Conservation (phyloP, 2,797 vertebrate species). For the Loriculus beryllinus region DNA sequence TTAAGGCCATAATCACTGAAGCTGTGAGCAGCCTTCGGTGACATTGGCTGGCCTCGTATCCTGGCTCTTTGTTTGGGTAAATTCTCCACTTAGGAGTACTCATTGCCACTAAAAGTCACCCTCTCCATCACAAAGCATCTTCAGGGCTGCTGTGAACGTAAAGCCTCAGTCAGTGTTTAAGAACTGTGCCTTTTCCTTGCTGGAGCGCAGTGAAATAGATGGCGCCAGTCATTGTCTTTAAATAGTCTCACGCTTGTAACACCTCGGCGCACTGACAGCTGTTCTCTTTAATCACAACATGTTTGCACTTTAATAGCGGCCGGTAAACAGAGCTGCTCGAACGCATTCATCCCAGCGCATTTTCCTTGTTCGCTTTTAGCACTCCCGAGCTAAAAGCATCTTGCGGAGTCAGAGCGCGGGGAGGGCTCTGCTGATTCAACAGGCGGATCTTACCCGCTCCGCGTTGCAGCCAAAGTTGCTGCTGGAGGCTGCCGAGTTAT, state of each 20-base stretch:
- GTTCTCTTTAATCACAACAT: neutral
- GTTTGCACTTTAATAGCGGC: neutral
- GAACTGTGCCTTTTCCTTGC: neutral
- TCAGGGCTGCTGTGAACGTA: neutral
- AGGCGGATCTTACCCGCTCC: neutral
- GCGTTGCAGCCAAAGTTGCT: neutral
- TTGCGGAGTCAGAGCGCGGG: neutral
- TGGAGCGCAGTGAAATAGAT: neutral
- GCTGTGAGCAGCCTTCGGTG: neutral
- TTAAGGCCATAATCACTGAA: neutral
- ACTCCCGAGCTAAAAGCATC: neutral
- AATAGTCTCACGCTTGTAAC: constrained; percentile 44
- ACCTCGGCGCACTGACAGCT: constrained; percentile 41
- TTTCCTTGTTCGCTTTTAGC: neutral
- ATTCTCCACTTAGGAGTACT: neutral
- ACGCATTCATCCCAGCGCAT: neutral
- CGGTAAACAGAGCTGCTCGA: neutral
- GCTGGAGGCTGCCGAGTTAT: constrained; percentile 1
- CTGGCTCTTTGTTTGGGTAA: neutral
- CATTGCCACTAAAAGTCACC: neutral
- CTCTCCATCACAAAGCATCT: neutral
- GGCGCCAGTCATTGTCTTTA: constrained; percentile 50
- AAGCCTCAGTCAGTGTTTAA: neutral
- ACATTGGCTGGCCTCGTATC: fast-evolving
- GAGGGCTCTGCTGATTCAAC: constrained; percentile 9